Percentiles rank a stretch among this genome's conserved stretches.
Evolutionary conservation across 2,797 vertebrate genomes (phyloP).

Genomic region (Typhlichthys subterraneus): DNA sequence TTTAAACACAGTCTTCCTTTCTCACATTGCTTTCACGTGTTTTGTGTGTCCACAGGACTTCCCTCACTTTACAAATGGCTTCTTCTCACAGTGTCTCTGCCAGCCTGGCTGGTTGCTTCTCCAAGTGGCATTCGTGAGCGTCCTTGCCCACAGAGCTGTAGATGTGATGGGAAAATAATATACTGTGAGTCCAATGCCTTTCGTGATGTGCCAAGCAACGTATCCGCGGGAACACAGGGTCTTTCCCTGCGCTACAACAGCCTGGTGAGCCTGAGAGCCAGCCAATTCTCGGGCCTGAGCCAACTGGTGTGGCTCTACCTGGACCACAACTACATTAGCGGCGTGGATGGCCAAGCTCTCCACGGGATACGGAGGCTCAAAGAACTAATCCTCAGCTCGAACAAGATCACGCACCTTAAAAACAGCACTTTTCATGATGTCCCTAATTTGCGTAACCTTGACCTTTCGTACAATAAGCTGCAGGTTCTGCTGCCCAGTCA

Average conservation of each 20-base stretch:
- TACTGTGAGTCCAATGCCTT: conserved; percentile 98
- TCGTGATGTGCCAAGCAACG: conserved; percentile 91
- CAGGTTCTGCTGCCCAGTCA: conserved; percentile 88
- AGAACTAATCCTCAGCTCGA: conserved; percentile 96
- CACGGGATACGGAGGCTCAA: conserved; percentile 93
- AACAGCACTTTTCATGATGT: conserved; percentile 93
- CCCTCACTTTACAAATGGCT: conserved; percentile 73
- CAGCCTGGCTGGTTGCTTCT: conserved; percentile 78
- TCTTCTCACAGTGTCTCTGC: conserved; percentile 67
- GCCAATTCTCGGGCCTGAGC: conserved; percentile 92
- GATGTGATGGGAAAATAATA: conserved; percentile 97
- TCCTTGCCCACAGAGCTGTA: conserved; percentile 91
- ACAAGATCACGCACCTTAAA: conserved; percentile 90
- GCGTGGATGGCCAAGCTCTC: conserved; percentile 90
- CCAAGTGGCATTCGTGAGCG: conserved; percentile 84
- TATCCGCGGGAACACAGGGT: conserved; percentile 92
- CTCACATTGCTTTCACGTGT: conserved; percentile 5
- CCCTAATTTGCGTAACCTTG: conserved; percentile 93
- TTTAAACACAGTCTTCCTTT: neutral
- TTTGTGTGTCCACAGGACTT: conserved; percentile 70
- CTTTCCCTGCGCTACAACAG: conserved; percentile 97
- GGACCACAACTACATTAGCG: conserved; percentile 94
- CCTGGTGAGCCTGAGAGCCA: conserved; percentile 87
- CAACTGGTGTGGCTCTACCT: conserved; percentile 98
- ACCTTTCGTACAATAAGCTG: conserved; percentile 96